A percentile compares a stretch with the other conserved stretches of the same genome.
Evolutionary conservation across 1,140 invertebrate genomes (phyloP).

Genomic region (Whitmania pigra): DNA sequence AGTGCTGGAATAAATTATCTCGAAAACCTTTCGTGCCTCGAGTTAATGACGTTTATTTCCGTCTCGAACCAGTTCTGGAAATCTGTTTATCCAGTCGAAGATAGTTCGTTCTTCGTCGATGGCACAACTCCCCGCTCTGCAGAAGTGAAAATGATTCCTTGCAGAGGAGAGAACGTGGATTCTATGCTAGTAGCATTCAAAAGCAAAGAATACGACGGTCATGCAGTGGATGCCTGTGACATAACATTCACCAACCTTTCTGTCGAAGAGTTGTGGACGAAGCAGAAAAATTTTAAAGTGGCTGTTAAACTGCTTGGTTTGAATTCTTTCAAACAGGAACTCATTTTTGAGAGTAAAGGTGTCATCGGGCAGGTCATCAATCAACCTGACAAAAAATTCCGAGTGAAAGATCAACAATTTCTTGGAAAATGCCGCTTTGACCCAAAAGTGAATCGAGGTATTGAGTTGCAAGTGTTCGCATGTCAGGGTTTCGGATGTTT

Average conservation of each 20-base stretch:
- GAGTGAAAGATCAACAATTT: background rate
- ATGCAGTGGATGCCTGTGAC: conserved; percentile 17
- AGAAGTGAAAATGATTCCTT: background rate
- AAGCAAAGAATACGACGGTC: background rate
- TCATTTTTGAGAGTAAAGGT: conserved; percentile 5
- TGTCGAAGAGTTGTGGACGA: conserved; percentile 21
- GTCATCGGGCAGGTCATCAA: conserved; percentile 1
- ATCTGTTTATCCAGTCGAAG: background rate
- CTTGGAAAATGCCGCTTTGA: conserved; percentile 15
- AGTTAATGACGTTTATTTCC: background rate
- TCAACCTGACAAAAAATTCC: background rate
- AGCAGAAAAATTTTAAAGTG: conserved; percentile 20
- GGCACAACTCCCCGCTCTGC: background rate
- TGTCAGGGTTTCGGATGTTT: conserved; percentile 13
- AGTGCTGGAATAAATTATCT: background rate
- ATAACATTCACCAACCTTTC: conserved; percentile 20
- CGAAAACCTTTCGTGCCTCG: background rate
- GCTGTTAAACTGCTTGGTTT: conserved; percentile 17
- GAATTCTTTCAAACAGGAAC: conserved; percentile 22
- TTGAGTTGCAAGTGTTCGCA: conserved; percentile 22
- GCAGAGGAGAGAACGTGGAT: background rate
- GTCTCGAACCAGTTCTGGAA: conserved; percentile 1
- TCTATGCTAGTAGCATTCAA: background rate
- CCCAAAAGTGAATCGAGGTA: conserved; percentile 18
- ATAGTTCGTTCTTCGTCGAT: background rate